Percentiles rank a stretch among this genome's conserved stretches.
phyloP scores from a whole-genome alignment of 2,797 vertebrate species.

The Vultur gryphus region DNA sequence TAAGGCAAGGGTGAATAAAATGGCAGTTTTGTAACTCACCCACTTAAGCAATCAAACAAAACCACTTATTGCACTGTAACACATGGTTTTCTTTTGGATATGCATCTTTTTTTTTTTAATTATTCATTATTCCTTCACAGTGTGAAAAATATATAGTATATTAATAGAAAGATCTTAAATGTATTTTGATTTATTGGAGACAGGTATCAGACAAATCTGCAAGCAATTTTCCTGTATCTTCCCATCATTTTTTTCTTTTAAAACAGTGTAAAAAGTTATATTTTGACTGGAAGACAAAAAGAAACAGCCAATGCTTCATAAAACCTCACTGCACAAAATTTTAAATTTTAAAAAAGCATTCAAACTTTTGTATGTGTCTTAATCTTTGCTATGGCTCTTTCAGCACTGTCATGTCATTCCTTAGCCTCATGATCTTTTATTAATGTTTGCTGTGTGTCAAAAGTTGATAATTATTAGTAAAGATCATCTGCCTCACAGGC shows the following conservation, averaged over 20 bases:
- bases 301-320: neutral
- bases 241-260: neutral
- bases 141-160: neutral
- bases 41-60: neutral
- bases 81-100: neutral
- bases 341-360: neutral
- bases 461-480: conserved; percentile 21
- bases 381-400: neutral
- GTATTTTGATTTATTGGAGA: neutral
- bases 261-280: neutral
- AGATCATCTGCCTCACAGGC: neutral
- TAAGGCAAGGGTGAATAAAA: neutral
- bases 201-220: neutral
- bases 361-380: neutral
- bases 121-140: neutral
- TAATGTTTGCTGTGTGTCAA: conserved; percentile 29
- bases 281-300: neutral
- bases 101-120: neutral
- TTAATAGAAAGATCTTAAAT: neutral
- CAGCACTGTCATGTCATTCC: neutral
- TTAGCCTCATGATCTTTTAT: neutral
- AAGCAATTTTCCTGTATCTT: neutral
- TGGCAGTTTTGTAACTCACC: neutral
- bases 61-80: neutral
- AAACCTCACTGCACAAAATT: neutral